Base-by-base conservation (phyloP, 2,888 invertebrate species). In the Loripinus fragilis region DNA sequence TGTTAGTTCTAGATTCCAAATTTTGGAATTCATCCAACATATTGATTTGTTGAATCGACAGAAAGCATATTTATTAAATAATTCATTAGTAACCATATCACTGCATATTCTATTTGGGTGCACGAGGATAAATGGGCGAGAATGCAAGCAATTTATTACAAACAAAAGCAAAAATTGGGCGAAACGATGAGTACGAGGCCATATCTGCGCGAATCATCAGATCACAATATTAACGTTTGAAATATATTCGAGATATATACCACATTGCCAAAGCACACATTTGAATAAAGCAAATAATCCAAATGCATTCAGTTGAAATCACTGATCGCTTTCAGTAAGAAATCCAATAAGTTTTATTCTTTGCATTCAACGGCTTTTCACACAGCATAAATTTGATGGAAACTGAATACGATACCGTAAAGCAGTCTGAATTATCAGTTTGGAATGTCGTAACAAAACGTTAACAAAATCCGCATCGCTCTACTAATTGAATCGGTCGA, bases 371-470 rank as follows among this genome's bases (percentile, higher is more conserved):
- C 38, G 38, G 38, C 38, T 38, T 38, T 38, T 12, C 5, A 5
- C 10, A 5, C 7, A 45, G 45, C 45, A 45, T 45, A 60, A 60
- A 60, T 60, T 60, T 60, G 52, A 60, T 33, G 60, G 60, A 60
- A 60, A 30, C 33, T 52, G 7, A 52, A 45, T 15, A 28, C 28
- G 10, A 12, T 52, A 33, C 60, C 60, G 60, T 7, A 60, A 60
- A 60, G 33, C 60, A 60, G 33, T 60, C 60, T 60, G 15, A 17
- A n/a, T 55, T 12, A 28, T 60, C 30, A 60, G 15, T 5, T 38
- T 60, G 1, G 33, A 60, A 60, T 60, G 60, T 60, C 60, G 60
- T 60, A 60, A 60, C 60, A 60, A 60, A 60, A 60, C 33, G 60
- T 60, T 60, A 15, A n/a, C 20, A 12, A 33, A 28, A 33, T 17